A percentile compares a stretch with the other conserved stretches of the same genome.
Evolutionary conservation across 2,113 vertebrate species (phyloP).

Genomic region (Variabilichromis moorii): DNA sequence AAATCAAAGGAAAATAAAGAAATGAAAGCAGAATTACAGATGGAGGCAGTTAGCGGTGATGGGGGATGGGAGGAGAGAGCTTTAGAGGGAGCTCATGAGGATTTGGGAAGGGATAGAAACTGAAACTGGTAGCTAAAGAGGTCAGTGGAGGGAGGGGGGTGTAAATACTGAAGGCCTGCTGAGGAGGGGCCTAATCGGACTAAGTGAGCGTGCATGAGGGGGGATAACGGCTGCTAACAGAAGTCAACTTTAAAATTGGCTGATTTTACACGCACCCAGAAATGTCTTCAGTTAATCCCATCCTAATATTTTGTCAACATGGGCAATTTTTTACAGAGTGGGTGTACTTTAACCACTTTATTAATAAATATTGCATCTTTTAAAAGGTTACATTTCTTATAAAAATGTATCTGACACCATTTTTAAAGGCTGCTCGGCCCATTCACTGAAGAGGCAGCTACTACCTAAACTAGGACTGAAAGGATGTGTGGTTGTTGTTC

Average conservation of each 20-base stretch:
- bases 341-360: not conserved
- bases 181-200: not conserved
- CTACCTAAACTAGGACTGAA: not conserved
- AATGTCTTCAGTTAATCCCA: not conserved
- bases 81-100: conserved; percentile 30
- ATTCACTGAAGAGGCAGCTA: not conserved
- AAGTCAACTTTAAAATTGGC: not conserved
- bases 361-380: not conserved
- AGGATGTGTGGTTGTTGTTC: not conserved
- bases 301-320: not conserved
- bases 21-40: not conserved
- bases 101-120: conserved; percentile 39
- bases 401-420: not conserved
- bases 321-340: not conserved
- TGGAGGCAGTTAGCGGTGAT: not conserved
- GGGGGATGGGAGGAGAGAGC: not conserved
- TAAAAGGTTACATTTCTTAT: not conserved
- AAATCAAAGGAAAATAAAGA: not conserved
- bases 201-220: not conserved
- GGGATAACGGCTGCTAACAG: not conserved
- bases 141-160: conserved; percentile 7
- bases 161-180: not conserved
- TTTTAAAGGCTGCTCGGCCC: not conserved
- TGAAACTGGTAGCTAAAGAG: conserved; percentile 50
- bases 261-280: not conserved